Evolutionary conservation across 2,888 invertebrate genomes (phyloP), one percentile per base, ranked within the genome.

Genomic region (Hypolimnas misippus): DNA sequence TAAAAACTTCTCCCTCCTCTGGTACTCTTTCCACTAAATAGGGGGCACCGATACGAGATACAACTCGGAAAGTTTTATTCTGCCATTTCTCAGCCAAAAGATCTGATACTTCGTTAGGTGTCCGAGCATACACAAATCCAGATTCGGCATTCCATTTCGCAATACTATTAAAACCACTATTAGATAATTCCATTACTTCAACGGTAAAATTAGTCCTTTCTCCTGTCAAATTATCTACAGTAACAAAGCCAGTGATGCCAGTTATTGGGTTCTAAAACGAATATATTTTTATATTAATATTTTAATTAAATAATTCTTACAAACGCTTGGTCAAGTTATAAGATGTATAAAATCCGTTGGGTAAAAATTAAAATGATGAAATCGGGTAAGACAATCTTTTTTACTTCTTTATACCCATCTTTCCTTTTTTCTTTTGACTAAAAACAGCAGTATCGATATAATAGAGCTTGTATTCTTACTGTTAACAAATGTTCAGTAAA

Each of bases 21-120:
- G 93, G 83, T 54, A 82, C 79, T 69, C 87, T 93, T 76, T 92
- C 85, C 82, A 94, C 93, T 50, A 96, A 87, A 79, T 95, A 97
- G 0, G 97, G 97, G 19, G 94, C 93, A n/a, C 96, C 96, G 69
- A 95, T 83, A 63, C 96, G 94, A 8, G 65, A 65, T 19, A 65
- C 65, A 12, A 97, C 94, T 72, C 93, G 93, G 65, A 96, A 93
- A 6, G 94, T 94, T 82, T 94, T 95, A 74, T 95, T 94, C 74
- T 93, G 93, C 92, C 92, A 92, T 78, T 89, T 92, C 73, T 92
- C 90, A 5, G 65, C 88, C 64, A 89, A 79, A n/a, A 86, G 77
- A 69, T 86, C 85, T 0, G 87, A 87, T 16, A 84, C 84, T 69
- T 91, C 84, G 35, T 77, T 81, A 10, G 77, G 77, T 16, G 89